Conservation (phyloP, 1,140 invertebrate species). For the Temnothorax curvispinosus region DNA sequence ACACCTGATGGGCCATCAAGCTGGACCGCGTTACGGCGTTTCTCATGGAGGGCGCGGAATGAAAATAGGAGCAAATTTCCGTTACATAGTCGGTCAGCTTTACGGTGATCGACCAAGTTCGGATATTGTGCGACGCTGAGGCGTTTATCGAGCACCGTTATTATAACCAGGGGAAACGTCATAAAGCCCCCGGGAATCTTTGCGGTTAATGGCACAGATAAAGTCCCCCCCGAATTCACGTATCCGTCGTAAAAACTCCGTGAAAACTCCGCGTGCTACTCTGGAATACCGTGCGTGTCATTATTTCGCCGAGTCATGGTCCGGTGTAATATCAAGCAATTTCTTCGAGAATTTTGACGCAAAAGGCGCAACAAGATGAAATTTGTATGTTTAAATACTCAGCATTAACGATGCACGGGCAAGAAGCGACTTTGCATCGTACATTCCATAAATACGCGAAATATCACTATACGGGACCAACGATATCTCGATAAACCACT, state of each 20-base stretch:
- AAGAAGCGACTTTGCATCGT: not conserved
- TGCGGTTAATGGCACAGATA: slow-evolving; percentile 43
- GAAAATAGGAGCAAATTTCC: slow-evolving; percentile 55
- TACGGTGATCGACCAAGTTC: slow-evolving; percentile 58
- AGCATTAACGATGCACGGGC: not conserved
- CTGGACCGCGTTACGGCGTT: not conserved
- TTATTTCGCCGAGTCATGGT: not conserved
- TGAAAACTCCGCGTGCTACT: slow-evolving; percentile 46
- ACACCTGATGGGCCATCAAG: slow-evolving; percentile 1
- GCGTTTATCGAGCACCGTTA: slow-evolving; percentile 41
- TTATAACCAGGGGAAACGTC: slow-evolving; percentile 47
- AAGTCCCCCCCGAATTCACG: slow-evolving; percentile 25
- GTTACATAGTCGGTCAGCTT: slow-evolving; percentile 44
- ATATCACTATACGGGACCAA: not conserved
- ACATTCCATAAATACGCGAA: not conserved
- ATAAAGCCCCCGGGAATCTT: slow-evolving; percentile 47
- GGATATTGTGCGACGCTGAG: slow-evolving; percentile 36
- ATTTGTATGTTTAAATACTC: not conserved
- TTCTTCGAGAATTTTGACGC: slow-evolving; percentile 47
- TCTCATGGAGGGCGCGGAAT: not conserved
- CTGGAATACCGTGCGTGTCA: not conserved
- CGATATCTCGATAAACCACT: not conserved
- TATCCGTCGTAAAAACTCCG: slow-evolving; percentile 54
- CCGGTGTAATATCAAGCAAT: slow-evolving; percentile 1
- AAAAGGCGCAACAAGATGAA: not conserved